A percentile compares a stretch with the other conserved stretches of the same genome.
Conservation (phyloP, 1,140 invertebrate species). For the Aphelinus certus region DNA sequence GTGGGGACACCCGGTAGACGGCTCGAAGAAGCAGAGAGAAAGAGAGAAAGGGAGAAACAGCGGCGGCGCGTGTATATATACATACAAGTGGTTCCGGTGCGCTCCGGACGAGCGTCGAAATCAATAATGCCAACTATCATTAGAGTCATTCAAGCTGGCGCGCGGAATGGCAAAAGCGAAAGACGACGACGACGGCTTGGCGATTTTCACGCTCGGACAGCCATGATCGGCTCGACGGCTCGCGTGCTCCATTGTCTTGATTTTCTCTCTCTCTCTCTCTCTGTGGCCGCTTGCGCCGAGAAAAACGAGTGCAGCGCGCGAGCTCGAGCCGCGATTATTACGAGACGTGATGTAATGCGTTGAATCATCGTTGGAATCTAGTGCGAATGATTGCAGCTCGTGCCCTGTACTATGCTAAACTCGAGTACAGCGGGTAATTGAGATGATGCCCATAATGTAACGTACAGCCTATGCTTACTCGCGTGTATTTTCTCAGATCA, state of each 20-base stretch:
- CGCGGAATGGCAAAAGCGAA: conserved; percentile 9
- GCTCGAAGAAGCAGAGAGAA: too few relatives aligned
- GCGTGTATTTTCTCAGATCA: too few relatives aligned
- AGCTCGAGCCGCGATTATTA: neutral
- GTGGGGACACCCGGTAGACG: too few relatives aligned
- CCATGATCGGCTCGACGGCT: neutral
- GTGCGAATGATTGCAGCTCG: too few relatives aligned
- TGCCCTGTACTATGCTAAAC: too few relatives aligned
- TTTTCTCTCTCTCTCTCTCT: neutral
- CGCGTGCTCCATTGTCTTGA: conserved; percentile 25
- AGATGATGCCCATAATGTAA: too few relatives aligned
- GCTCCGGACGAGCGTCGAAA: conserved; percentile 42
- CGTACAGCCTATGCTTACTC: too few relatives aligned
- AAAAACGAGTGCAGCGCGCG: neutral
- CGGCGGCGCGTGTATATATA: neutral
- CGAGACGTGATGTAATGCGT: neutral
- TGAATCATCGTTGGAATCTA: neutral
- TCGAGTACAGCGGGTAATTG: too few relatives aligned
- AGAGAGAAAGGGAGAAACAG: too few relatives aligned
- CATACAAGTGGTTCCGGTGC: conserved; percentile 18
- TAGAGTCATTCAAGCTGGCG: conserved; percentile 44
- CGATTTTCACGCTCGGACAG: conserved; percentile 29
- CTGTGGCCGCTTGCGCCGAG: too few relatives aligned
- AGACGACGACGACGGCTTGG: conserved; percentile 1
- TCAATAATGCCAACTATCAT: conserved; percentile 46